Evolutionary conservation across 2,888 invertebrate genomes (phyloP), one percentile per base, ranked within the genome.

Genomic region (Scaptomyza flava): DNA sequence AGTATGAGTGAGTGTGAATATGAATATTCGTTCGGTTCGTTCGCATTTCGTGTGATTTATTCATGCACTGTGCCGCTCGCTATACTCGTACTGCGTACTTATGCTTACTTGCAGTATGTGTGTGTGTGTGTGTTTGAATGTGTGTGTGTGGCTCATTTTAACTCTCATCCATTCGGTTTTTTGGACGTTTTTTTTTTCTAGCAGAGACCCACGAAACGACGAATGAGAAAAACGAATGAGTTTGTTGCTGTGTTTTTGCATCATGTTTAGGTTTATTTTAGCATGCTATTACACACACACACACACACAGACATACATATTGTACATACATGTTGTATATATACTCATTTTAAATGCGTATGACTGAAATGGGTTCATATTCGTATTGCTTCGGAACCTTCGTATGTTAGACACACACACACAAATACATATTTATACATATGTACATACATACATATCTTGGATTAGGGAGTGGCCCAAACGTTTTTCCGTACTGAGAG

Each of bases 111-210:
- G 77, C 68, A 72, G 23, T 64, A 43, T 68, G 31, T 66, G 17
- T 70, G 30, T 61, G 23, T 54, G 31, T 51, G 33, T 68, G 20
- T 68, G 17, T 43, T 34, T 67, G 14, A 48, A 34, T 54, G 30
- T 58, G 17, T 42, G 9, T 72, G 58, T 66, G 23, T 23, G 65
- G 81, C 84, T 84, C 84, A 88, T 83, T 87, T 86, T 84, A 87
- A 87, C 88, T 85, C 89, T 85, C 87, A 85, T 83, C 85, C 87
- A 83, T 81, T 83, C 82, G 82, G 87, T 79, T 85, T 77, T 83
- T 83, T 81, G 74, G 84, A 87, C 79, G 81, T 81, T 70, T 23
- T 50, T 38, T 38, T 14, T 38, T 14, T 14, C 17, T 17, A 78
- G 75, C 79, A 71, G 78, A 70, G 70, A 69, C 74, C 68, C 67